Conservation (phyloP, 53 echinoderm and acorn worm genomes). For the Holothuria scabra region DNA sequence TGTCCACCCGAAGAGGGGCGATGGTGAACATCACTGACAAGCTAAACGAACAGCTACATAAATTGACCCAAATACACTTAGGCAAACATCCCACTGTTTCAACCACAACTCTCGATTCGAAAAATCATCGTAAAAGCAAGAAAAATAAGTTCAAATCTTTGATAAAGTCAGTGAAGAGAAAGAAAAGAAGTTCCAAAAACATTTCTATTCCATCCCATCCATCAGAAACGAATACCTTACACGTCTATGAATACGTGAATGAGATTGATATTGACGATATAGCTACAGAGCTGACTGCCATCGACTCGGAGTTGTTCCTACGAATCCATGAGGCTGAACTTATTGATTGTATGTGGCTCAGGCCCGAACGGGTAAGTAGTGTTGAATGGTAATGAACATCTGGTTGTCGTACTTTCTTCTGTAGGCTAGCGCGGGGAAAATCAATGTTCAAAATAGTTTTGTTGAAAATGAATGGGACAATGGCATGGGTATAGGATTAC, state of each 20-base stretch:
- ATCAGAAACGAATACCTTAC: background rate
- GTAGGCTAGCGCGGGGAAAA: no score
- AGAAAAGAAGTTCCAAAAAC: no score
- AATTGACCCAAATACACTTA: background rate
- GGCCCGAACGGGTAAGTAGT: slow-evolving; percentile 52
- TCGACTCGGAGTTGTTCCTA: slow-evolving; percentile 73
- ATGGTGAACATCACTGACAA: background rate
- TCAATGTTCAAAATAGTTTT: no score
- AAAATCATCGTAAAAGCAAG: no score
- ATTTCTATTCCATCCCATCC: no score
- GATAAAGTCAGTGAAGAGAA: no score
- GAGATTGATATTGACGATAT: slow-evolving; percentile 66
- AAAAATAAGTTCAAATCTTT: no score
- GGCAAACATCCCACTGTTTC: no score
- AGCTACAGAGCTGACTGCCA: slow-evolving; percentile 73
- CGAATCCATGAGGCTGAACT: slow-evolving; percentile 81
- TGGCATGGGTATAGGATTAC: no score
- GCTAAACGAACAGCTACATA: background rate
- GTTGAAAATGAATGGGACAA: no score
- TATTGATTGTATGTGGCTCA: slow-evolving; percentile 83
- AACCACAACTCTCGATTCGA: no score
- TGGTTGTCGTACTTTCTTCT: no score
- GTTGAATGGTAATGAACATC: background rate
- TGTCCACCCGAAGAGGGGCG: background rate
- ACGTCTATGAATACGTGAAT: slow-evolving; percentile 30